phyloP scores from a whole-genome alignment of 2,113 vertebrate genomes.

The Paraplagusia blochii region DNA sequence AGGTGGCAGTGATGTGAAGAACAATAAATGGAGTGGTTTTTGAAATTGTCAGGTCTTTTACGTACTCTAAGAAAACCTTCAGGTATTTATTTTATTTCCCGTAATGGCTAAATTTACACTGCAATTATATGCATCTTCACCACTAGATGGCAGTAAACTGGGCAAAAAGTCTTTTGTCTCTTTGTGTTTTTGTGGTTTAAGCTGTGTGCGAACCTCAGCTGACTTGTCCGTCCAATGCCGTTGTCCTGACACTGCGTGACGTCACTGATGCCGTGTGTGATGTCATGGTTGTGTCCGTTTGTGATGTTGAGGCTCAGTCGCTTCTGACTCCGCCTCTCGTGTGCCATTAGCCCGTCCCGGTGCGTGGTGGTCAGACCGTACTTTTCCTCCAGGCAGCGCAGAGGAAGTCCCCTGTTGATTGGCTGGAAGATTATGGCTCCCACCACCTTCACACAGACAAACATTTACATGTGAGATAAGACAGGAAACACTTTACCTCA shows the following conservation, averaged over 20 bases:
- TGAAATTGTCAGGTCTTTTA: too few species aligned
- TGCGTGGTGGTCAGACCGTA: conserved; percentile 74
- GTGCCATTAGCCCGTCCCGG: conserved; percentile 53
- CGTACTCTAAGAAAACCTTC: too few species aligned
- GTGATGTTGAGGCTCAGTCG: conserved; percentile 86
- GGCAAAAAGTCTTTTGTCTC: too few species aligned
- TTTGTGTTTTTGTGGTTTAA: too few species aligned
- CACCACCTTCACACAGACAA: conserved; percentile 68
- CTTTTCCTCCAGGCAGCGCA: conserved; percentile 89
- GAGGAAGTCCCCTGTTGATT: conserved; percentile 87
- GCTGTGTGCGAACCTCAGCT: conserved; percentile 80
- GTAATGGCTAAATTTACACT: too few species aligned
- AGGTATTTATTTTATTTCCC: too few species aligned
- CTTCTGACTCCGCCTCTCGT: conserved; percentile 78
- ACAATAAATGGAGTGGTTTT: too few species aligned
- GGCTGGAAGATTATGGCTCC: conserved; percentile 97
- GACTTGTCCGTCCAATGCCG: conserved; percentile 72
- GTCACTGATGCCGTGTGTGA: conserved; percentile 33
- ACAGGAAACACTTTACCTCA: neutral
- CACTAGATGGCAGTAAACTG: too few species aligned
- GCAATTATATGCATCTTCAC: too few species aligned
- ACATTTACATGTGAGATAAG: neutral
- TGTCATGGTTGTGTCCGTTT: conserved; percentile 76
- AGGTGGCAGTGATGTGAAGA: too few species aligned
- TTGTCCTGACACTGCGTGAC: conserved; percentile 71